Evolutionary conservation across 2,888 invertebrate species (phyloP), one percentile per base, ranked within the genome.

Genomic region (Microplitis manilae): DNA sequence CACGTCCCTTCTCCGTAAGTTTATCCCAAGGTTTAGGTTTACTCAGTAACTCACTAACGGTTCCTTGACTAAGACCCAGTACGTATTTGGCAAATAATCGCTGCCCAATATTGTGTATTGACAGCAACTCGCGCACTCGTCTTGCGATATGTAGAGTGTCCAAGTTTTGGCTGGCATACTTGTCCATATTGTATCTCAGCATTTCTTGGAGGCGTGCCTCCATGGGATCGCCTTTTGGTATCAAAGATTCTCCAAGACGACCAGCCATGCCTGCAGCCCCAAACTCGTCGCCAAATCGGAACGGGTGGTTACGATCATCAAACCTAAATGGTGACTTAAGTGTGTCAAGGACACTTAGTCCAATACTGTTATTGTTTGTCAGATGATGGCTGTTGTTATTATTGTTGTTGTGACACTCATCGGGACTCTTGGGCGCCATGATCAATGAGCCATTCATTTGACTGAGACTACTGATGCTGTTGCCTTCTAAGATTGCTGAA

Each of bases 11-110:
- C 92, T 99, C 99, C 77, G 99, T 99, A 88, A 99, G 92, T 91
- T 99, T 99, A 92, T 98, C 98, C 99, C 99, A 99, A 13, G 98
- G 98, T 90, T 99, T 98, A 75, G 99, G 99, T 90, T 99, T 99
- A 84, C 98, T 98, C 81, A 99, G 93, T 86, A 99, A 92, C 91
- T 99, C 99, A 82, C 98, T 98, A 69, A 99, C 98, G 38, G 99
- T 99, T 79, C 99, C 99, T 91, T 99, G 99, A 80, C 95, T 98
- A 80, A 97, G 92, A 0, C 99, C 99, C 84, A 99, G 94, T 71
- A 99, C 97, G 91, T 98, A 98, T 90, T 99, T 99, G 85, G 99
- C 99, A 91, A 99, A 99, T 85, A 99, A 92, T 80, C 99, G 93
- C 91, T 99, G 99, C 2, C 99, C 99, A 85, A 99, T 99, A 90